These are phyloP conservation scores for Gonioctena quinquepunctata DNA, from an alignment of 1,140 invertebrate species.

Conservation along the genomic window DNA sequence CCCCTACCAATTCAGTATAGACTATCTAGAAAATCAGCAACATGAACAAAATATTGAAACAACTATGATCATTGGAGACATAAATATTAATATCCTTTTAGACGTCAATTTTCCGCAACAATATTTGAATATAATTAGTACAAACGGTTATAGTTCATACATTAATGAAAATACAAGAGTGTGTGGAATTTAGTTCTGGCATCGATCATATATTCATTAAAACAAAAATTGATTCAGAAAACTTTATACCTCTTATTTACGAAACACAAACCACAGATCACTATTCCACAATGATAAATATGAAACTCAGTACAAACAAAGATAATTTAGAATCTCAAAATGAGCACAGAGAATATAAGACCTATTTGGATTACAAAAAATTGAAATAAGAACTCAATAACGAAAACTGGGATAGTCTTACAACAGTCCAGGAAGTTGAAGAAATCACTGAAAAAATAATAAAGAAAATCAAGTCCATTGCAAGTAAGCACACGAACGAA, in stretches of 20 bases:
- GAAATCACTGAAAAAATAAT: constrained; percentile 2
- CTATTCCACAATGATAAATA: constrained; percentile 1
- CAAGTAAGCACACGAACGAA: neutral
- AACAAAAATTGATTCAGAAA: neutral
- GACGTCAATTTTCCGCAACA: neutral
- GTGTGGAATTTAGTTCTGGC: neutral
- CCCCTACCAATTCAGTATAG: neutral
- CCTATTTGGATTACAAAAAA: constrained; percentile 5
- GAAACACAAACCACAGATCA: neutral
- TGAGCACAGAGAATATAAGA: neutral
- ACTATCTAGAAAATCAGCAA: constrained; percentile 4
- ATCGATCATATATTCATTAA: neutral
- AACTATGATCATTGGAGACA: neutral
- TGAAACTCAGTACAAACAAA: neutral
- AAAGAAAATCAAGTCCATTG: neutral
- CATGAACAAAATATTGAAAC: constrained; percentile 4
- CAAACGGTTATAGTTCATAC: neutral
- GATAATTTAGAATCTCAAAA: neutral
- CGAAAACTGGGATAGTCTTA: neutral
- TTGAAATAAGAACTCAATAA: neutral
- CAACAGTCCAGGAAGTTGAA: neutral
- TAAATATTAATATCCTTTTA: neutral
- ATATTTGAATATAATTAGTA: neutral
- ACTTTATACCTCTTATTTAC: neutral
- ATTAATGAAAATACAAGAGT: constrained; percentile 1